Percentiles rank a stretch among this genome's conserved stretches.
phyloP scores from a whole-genome alignment of 2,113 vertebrate species.

The Callipepla californica region DNA sequence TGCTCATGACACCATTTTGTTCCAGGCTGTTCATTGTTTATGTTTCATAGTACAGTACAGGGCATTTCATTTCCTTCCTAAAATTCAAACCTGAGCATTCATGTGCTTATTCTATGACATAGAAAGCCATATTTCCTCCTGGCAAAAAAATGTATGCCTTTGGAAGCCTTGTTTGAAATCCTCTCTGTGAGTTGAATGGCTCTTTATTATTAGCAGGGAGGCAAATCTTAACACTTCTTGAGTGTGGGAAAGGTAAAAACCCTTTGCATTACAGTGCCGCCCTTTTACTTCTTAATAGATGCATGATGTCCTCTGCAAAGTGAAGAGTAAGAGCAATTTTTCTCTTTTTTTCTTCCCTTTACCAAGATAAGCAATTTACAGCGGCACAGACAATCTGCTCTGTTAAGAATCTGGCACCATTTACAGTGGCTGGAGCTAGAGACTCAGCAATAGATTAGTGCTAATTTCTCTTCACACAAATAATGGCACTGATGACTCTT shows the following conservation, averaged over 20 bases:
- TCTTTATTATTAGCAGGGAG: constrained; percentile 11
- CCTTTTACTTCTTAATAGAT: constrained; percentile 7
- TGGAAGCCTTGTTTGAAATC: constrained; percentile 1
- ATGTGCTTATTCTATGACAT: neutral
- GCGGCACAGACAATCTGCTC: constrained; percentile 58
- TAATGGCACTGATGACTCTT: constrained; percentile 75
- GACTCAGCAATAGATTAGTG: constrained; percentile 47
- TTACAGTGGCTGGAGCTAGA: constrained; percentile 63
- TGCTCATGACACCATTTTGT: constrained; percentile 19
- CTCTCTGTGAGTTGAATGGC: neutral
- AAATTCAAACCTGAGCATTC: neutral
- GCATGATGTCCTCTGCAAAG: neutral
- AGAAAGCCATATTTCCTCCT: neutral
- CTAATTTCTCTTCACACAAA: constrained; percentile 74
- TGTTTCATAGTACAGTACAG: neutral
- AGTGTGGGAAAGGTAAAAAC: neutral
- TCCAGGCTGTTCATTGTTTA: constrained; percentile 36
- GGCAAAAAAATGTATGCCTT: neutral
- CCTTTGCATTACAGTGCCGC: neutral
- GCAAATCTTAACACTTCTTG: neutral
- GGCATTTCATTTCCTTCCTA: neutral
- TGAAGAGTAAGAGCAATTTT: neutral
- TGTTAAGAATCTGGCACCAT: constrained; percentile 56
- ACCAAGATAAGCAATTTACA: constrained; percentile 37
- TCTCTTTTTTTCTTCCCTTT: neutral